phyloP scores from a whole-genome alignment of 2,888 invertebrate genomes.

The Meteorus cinctellus region DNA sequence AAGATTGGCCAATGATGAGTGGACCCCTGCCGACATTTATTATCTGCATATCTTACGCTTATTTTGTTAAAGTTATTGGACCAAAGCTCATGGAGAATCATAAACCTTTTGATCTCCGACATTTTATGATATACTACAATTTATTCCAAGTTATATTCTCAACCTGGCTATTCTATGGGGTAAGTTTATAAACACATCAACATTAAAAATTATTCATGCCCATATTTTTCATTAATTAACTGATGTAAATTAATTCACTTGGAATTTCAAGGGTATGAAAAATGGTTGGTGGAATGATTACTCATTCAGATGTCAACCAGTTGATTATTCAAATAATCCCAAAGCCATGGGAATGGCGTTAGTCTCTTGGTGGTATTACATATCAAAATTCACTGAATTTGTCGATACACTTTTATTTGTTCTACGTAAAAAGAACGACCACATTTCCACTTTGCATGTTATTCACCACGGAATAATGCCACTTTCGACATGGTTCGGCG shows the following conservation, averaged over 20 bases:
- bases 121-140: conserved; percentile 87
- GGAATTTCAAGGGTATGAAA: conserved; percentile 73
- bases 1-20: conserved; percentile 87
- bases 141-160: conserved; percentile 87
- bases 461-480: conserved; percentile 98
- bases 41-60: conserved; percentile 84
- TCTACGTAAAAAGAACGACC: conserved; percentile 92
- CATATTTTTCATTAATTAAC: background rate
- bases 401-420: conserved; percentile 96
- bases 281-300: conserved; percentile 84
- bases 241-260: conserved; percentile 20
- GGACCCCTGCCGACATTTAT: conserved; percentile 85
- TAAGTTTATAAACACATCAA: conserved; percentile 59
- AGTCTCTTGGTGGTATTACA: conserved; percentile 95
- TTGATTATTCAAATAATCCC: conserved; percentile 83
- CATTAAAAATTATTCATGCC: background rate
- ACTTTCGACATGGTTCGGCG: conserved; percentile 93
- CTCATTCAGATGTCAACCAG: conserved; percentile 85
- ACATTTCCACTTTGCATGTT: conserved; percentile 91
- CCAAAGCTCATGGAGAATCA: conserved; percentile 90
- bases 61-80: conserved; percentile 84
- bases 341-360: conserved; percentile 83
- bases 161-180: conserved; percentile 84
- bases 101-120: conserved; percentile 85
- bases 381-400: conserved; percentile 96